Percentiles rank a stretch among this genome's conserved stretches.
phyloP scores from a whole-genome alignment of 2,888 invertebrate genomes.

The Platynereis dumerilii region DNA sequence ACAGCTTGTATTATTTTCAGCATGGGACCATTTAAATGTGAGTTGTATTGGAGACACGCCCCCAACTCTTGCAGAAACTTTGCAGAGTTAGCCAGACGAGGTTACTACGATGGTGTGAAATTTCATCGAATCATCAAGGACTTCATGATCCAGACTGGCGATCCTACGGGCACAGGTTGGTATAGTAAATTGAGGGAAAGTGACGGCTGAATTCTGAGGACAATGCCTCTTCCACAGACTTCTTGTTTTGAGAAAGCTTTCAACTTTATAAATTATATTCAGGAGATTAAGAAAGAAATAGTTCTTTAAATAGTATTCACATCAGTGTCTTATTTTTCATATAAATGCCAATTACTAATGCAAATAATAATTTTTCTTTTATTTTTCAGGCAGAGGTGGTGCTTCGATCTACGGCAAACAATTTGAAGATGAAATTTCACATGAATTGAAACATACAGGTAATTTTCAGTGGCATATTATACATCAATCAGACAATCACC shows the following conservation, averaged over 20 bases:
- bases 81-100: constrained; percentile 88
- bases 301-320: too few relatives aligned
- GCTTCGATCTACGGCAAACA: constrained; percentile 93
- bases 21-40: constrained; percentile 90
- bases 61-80: constrained; percentile 98
- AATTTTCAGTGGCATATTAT: too few relatives aligned
- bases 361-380: too few relatives aligned
- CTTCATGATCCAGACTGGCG: constrained; percentile 76
- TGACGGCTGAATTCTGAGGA: too few relatives aligned
- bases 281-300: too few relatives aligned
- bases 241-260: too few relatives aligned
- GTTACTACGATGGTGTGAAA: constrained; percentile 94
- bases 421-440: constrained; percentile 94
- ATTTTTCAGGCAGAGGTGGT: constrained; percentile 81
- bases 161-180: constrained; percentile 89
- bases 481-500: too few relatives aligned
- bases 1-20: constrained; percentile 51
- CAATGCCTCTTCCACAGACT: too few relatives aligned
- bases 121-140: constrained; percentile 92
- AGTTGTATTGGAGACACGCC: constrained; percentile 98
- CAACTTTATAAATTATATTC: too few relatives aligned
- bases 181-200: too few relatives aligned
- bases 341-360: too few relatives aligned
- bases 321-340: too few relatives aligned
- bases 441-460: constrained; percentile 94